A percentile compares a stretch with the other conserved stretches of the same genome.
Conservation (phyloP, 2,888 invertebrate genomes). For the Pelosia muscerda region DNA sequence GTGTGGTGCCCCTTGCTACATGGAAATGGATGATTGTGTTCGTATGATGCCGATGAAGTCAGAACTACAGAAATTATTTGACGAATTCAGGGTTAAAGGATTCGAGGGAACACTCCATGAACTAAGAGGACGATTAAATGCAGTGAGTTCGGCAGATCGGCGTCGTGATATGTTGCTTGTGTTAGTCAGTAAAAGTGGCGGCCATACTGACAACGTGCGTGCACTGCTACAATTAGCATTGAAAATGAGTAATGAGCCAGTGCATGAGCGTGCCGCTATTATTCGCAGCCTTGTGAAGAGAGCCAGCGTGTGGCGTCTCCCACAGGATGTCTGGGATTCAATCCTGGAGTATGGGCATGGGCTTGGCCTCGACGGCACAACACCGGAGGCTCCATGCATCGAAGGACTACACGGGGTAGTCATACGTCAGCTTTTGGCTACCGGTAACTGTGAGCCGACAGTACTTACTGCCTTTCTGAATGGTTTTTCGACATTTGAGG, state of each 20-base stretch:
- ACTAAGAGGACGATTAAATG: conserved; percentile 58
- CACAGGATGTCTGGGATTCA: conserved; percentile 60
- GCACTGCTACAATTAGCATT: conserved; percentile 63
- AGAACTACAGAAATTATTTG: conserved; percentile 65
- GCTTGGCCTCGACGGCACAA: conserved; percentile 68
- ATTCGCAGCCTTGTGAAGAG: conserved; percentile 72
- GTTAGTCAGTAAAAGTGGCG: conserved; percentile 73
- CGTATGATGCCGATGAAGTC: conserved; percentile 26
- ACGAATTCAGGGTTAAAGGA: conserved; percentile 65
- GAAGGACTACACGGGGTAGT: conserved; percentile 73
- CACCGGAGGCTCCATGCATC: conserved; percentile 56
- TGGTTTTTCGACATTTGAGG: conserved; percentile 60
- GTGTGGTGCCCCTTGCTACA: neutral
- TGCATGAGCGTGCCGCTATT: conserved; percentile 66
- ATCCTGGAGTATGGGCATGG: conserved; percentile 64
- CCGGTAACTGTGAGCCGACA: conserved; percentile 36
- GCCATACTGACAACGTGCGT: conserved; percentile 57
- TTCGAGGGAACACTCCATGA: conserved; percentile 67
- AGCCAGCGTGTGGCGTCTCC: conserved; percentile 67
- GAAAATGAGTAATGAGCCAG: conserved; percentile 67
- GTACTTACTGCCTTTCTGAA: conserved; percentile 57
- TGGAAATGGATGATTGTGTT: neutral
- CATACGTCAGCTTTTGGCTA: conserved; percentile 59
- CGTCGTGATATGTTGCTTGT: conserved; percentile 72
- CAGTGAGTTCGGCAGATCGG: conserved; percentile 60